These are phyloP conservation scores for Ditula angustiorana DNA, from an alignment of 2,888 invertebrate genomes.

Conservation along the genomic window DNA sequence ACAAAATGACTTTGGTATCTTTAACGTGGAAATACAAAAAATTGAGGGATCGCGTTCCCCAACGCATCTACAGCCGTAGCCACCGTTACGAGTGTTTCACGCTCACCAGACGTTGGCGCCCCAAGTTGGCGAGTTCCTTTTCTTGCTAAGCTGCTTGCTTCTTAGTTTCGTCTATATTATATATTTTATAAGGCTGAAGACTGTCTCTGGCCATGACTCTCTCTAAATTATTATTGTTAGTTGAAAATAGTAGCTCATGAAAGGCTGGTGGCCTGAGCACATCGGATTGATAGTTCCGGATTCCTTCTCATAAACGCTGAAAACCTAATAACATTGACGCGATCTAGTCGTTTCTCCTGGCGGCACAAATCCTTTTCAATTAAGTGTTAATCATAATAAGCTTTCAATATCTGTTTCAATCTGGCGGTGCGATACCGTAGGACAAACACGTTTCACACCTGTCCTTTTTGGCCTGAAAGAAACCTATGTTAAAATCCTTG, in stretches of 20 bases:
- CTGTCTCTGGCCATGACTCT: constrained; percentile 45
- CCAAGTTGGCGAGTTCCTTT: constrained; percentile 57
- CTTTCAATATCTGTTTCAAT: too few species aligned
- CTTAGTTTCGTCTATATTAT: constrained; percentile 59
- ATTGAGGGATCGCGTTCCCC: constrained; percentile 51
- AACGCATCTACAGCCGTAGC: constrained; percentile 50
- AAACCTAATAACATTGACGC: too few species aligned
- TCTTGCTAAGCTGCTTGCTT: constrained; percentile 50
- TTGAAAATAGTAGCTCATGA: constrained; percentile 50
- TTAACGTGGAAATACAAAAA: constrained; percentile 51
- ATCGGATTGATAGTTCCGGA: constrained; percentile 37
- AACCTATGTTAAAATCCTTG: too few species aligned
- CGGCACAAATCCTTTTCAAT: too few species aligned
- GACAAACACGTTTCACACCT: too few species aligned
- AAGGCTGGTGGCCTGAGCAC: constrained; percentile 41
- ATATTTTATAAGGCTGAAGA: constrained; percentile 49
- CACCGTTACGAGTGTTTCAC: neutral
- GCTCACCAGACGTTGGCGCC: constrained; percentile 44
- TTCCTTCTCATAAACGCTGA: constrained; percentile 32
- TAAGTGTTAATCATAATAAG: too few species aligned
- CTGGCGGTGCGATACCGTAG: too few species aligned
- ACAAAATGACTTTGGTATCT: constrained; percentile 48
- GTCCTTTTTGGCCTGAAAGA: too few species aligned
- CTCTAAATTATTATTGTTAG: constrained; percentile 45
- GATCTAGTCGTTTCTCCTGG: too few species aligned